Conservation (phyloP, 2,888 invertebrate species). For the Trachelus troglodyta region DNA sequence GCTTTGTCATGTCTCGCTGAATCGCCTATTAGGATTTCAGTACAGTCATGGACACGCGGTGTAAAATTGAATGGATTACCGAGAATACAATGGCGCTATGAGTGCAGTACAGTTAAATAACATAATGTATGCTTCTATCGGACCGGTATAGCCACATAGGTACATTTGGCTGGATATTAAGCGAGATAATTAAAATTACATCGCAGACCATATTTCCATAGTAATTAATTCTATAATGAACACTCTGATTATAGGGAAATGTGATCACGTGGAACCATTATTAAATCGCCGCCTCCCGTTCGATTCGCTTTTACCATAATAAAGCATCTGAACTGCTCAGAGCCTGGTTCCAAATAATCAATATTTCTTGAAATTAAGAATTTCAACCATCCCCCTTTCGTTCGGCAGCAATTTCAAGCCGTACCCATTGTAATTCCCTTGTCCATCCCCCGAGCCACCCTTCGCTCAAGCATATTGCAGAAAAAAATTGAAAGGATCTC, state of each 20-base stretch:
- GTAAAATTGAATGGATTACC: background rate
- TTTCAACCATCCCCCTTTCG: background rate
- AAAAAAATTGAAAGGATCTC: background rate
- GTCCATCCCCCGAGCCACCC: background rate
- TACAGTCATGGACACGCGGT: background rate
- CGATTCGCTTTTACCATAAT: background rate
- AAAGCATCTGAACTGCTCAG: background rate
- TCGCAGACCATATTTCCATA: conserved; percentile 1
- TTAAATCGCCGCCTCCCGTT: background rate
- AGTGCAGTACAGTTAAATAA: background rate
- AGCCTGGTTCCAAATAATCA: background rate
- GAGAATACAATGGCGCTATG: background rate
- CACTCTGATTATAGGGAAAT: conserved; percentile 1
- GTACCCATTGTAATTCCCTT: background rate
- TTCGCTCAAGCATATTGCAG: background rate
- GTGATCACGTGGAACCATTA: background rate
- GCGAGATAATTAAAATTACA: conserved; percentile 7
- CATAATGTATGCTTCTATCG: background rate
- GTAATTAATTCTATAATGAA: conserved; percentile 5
- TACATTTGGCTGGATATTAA: background rate
- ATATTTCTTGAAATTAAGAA: background rate
- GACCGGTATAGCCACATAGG: background rate
- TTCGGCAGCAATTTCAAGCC: background rate
- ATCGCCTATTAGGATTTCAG: background rate
- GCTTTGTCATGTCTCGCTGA: background rate